Evolutionary conservation across 1,140 invertebrate genomes (phyloP), one percentile per base, ranked within the genome.

Genomic region (Brachionus koreanus): DNA sequence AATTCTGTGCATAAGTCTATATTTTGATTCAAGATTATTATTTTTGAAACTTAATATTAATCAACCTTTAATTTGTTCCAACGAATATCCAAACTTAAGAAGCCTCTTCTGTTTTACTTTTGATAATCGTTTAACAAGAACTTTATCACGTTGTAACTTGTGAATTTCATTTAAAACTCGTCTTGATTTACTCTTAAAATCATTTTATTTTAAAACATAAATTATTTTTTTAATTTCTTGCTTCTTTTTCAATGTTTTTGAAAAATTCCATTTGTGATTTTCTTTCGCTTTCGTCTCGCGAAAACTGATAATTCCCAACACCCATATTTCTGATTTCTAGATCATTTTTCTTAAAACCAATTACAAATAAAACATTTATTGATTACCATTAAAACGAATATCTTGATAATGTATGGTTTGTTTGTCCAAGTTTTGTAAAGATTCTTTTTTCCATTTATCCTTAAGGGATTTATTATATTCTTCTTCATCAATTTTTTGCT

Each of bases 231-330:
- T 35, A 13, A 67, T 13, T 13, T 4, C 16, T 19, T 35, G 61
- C 76, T 37, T 79, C 76, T 79, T 61, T 57, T 61, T 79, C 76
- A 63, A 79, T 79, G 9, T 79, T 65, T 23, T 79, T 61, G 9
- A 79, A 79, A 79, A 79, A 79, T 16, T 79, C 76, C 76, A 79
- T 79, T 65, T 79, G 76, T 13, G 19, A 9, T 79, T 79, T 79
- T 16, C 76, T 29, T 33, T 61, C 13, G 35, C 35, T 9, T 43
- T 79, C 76, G 3, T 37, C 23, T 19, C 61, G 29, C 16, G 76
- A 79, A 79, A 79, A 79, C 16, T 79, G 76, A 23, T 61, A 79
- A 79, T 79, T 79, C 35, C 76, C 76, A 42, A 79, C 76, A 16
- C 76, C 76, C 76, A 79, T 79, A 61, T 79, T 79, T 61, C 76